Base-by-base conservation (phyloP, 2,888 invertebrate genomes). In the Microctonus hyperodae region DNA sequence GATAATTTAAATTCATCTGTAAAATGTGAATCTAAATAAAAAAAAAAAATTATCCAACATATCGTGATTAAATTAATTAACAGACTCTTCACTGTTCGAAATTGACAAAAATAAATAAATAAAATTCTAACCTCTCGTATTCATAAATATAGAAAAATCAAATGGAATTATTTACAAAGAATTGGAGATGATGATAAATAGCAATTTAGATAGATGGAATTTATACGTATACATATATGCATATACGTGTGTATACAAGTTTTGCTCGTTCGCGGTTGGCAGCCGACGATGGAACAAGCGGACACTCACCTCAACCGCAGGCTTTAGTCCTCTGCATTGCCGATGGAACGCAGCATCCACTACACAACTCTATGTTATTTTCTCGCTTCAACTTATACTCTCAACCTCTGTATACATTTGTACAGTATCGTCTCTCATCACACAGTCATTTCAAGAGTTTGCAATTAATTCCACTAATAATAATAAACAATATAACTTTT, bases 301-400 rank as follows among this genome's bases (percentile, higher is more conserved):
- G 60, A 37, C 65, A 66, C 55, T 66, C 61, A 66, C 65, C 65
- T 66, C 65, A 56, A 44, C 61, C 59, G 50, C 64, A 58, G 64
- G 58, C 50, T 58, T 55, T 57, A 44, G 33, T 44, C 64, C 56
- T 64, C 44, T 65, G 65, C 65, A 65, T 59, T 65, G 60, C 60
- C 61, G 61, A 59, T 65, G 60, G 60, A 65, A 60, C 65, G 60
- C 65, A 65, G 61, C 65, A 61, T 61, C 61, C 44, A 56, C 56
- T n/a, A 63, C 35, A 44, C 16, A 44, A 16, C n/a, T n/a, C 7
- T 44, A 44, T 44, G 16, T 44, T 44, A 44, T 44, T 7, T 44
- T 16, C n/a, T 16, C 16, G 16, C 44, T 16, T 6, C n/a, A 28
- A 16, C 9, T 22, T 7, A n/a, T 6, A 11, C 4, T 40, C 58